A percentile compares a stretch with the other conserved stretches of the same genome.
Conservation (phyloP, 1,140 invertebrate species). For the Drosophila subobscura region DNA sequence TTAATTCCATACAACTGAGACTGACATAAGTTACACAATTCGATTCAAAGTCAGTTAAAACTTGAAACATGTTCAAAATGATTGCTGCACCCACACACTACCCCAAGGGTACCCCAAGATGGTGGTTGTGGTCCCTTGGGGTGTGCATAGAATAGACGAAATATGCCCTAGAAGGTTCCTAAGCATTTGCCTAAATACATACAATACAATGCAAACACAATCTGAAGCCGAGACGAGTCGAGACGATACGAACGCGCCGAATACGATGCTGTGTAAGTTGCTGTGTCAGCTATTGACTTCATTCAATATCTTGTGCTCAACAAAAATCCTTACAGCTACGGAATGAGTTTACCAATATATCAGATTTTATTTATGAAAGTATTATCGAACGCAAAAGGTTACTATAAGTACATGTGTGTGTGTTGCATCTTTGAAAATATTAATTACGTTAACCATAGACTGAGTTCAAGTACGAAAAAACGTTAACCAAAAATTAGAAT, state of each 20-base stretch:
- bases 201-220: slow-evolving; percentile 38
- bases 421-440: slow-evolving; percentile 7
- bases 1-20: slow-evolving; percentile 49
- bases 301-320: slow-evolving; percentile 54
- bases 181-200: slow-evolving; percentile 38
- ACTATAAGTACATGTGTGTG: slow-evolving; percentile 15
- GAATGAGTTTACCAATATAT: slow-evolving; percentile 69
- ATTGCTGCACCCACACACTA: slow-evolving; percentile 2
- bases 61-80: slow-evolving; percentile 26
- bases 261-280: too few species aligned
- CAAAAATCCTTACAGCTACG: slow-evolving; percentile 61
- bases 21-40: slow-evolving; percentile 38
- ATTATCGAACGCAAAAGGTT: slow-evolving; percentile 11
- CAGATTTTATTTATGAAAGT: slow-evolving; percentile 11
- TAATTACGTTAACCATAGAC: slow-evolving; percentile 20
- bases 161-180: slow-evolving; percentile 16
- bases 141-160: slow-evolving; percentile 6
- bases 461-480: neutral
- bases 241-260: slow-evolving; percentile 1
- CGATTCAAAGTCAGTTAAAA: slow-evolving; percentile 30
- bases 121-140: too few species aligned
- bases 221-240: slow-evolving; percentile 1
- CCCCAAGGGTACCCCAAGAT: neutral
- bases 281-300: slow-evolving; percentile 13
- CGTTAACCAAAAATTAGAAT: slow-evolving; percentile 37